Conservation (phyloP, 2,888 invertebrate genomes). For the Alviniconcha strummeri region DNA sequence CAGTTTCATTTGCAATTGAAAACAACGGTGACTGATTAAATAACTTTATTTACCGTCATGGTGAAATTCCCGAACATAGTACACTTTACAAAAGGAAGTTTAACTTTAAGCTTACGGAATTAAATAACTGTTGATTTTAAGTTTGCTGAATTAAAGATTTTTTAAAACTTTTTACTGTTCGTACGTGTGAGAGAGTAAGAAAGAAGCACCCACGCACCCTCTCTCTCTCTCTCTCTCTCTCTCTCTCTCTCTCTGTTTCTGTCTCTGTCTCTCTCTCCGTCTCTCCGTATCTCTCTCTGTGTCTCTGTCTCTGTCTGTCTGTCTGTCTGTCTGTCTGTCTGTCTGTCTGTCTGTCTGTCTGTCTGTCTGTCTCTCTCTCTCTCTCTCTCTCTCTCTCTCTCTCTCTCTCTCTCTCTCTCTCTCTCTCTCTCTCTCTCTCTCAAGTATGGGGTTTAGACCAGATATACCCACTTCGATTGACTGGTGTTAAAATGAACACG, state of each 20-base stretch:
- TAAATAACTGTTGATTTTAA: neutral
- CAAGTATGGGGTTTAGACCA: too few relatives aligned
- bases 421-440: neutral
- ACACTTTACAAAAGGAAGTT: too few relatives aligned
- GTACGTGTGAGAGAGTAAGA: too few relatives aligned
- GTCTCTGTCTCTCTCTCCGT: neutral
- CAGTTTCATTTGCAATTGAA: too few relatives aligned
- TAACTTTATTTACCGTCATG: too few relatives aligned
- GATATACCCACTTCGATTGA: too few relatives aligned
- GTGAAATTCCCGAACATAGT: too few relatives aligned
- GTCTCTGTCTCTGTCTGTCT: neutral
- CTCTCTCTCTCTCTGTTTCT: neutral
- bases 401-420: slow-evolving; percentile 9
- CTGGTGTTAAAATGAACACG: too few relatives aligned
- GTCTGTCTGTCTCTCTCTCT: neutral
- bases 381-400: neutral
- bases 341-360: neutral
- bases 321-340: neutral
- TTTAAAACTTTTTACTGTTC: neutral
- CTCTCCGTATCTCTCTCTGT: neutral
- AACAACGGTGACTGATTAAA: too few relatives aligned
- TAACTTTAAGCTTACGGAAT: too few relatives aligned
- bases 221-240: slow-evolving; percentile 22
- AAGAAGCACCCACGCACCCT: neutral
- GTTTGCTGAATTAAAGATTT: neutral